Base-by-base conservation (phyloP, 1,140 invertebrate genomes). In the Popillia japonica region DNA sequence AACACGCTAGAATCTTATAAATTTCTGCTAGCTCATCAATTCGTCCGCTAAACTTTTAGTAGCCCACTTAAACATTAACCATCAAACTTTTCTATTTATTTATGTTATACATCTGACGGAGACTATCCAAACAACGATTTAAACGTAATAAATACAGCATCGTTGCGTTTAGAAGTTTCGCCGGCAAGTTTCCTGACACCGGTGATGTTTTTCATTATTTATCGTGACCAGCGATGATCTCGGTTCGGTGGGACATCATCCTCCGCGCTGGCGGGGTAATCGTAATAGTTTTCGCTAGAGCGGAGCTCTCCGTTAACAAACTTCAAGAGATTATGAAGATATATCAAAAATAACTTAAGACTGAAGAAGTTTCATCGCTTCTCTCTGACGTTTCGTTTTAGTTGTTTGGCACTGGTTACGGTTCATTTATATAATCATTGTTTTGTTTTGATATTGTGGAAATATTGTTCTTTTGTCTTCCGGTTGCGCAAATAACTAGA, bases 261-360 rank as follows among this genome's bases (percentile, higher is more conserved):
- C 17, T n/a, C 17, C 11, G 11, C 44, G 4, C 44, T n/a, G 44
- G 6, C 17, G 7, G 4, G 61, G 61, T 2, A 17, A 27, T n/a
- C 61, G 61, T 64, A 64, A 27, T 64, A 64, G 3, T 64, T 64
- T 64, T 64, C 61, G 61, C 61, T 27, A 64, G 61, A 64, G 23
- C 61, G 61, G 17, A 64, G 20, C 23, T 64, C 20, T 22, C 9
- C 61, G n/a, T n/a, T 64, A 64, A 64, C 61, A 64, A 64, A 64
- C 61, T 64, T 22, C 61, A 64, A 64, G n/a, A 64, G 61, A 64
- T 64, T 64, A 64, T 64, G 61, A 64, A 64, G 61, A 64, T 64
- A 64, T 64, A 64, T 64, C 61, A 64, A 64, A 64, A 64, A 64
- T 64, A 64, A 64, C 61, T 64, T 64, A n/a, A 64, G 61, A 64